Conservation (phyloP, 1,140 invertebrate genomes). For the Melipona quadrifasciata region DNA sequence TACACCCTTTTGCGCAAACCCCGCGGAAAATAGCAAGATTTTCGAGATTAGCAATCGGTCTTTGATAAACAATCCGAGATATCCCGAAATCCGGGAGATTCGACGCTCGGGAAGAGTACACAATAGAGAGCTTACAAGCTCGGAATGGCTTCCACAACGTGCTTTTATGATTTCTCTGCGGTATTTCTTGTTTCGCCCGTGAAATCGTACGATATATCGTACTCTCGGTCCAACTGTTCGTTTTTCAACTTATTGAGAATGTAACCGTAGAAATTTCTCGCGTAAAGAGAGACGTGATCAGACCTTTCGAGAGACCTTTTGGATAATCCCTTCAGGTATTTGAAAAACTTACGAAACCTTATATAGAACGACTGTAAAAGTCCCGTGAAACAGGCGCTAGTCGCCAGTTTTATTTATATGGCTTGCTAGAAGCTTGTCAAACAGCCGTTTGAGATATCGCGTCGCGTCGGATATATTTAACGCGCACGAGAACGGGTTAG, state of each 20-base stretch:
- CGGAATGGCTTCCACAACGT: not conserved
- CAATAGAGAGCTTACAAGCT: not conserved
- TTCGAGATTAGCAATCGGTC: not conserved
- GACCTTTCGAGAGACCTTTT: too few species aligned
- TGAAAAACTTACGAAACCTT: too few species aligned
- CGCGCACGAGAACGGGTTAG: not conserved
- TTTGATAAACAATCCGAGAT: not conserved
- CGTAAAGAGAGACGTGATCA: too few species aligned
- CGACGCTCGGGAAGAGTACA: not conserved
- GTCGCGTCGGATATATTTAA: not conserved
- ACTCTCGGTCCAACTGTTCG: not conserved
- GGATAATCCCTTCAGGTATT: too few species aligned
- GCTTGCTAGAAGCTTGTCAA: not conserved
- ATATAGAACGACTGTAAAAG: too few species aligned
- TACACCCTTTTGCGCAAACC: not conserved
- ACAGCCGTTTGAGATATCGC: not conserved
- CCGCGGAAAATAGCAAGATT: not conserved
- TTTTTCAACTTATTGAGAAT: not conserved
- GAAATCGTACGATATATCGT: not conserved
- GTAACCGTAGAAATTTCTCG: not conserved
- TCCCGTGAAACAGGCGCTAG: too few species aligned
- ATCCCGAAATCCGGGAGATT: not conserved
- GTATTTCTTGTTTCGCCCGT: not conserved
- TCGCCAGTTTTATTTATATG: too few species aligned
- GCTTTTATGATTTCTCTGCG: conserved; percentile 4